Percentiles rank a stretch among this genome's conserved stretches.
phyloP scores from a whole-genome alignment of 2,888 invertebrate genomes.

The Stictocephala bisonia region DNA sequence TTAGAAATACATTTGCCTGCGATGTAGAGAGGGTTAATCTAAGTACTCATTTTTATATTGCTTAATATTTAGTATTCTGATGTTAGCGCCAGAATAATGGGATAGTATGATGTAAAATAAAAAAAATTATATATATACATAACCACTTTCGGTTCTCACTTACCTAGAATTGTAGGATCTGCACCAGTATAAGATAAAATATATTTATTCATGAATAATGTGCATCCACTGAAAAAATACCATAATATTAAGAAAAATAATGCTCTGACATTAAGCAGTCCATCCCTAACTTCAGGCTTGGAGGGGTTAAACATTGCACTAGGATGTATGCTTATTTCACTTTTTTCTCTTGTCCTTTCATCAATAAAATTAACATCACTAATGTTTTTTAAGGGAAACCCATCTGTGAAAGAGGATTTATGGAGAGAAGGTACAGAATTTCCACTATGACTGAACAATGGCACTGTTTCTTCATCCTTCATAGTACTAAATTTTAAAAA shows the following conservation, averaged over 20 bases:
- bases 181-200: constrained; percentile 78
- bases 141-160: too few relatives aligned
- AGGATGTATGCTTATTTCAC: constrained; percentile 51
- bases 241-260: constrained; percentile 73
- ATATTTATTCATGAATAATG: constrained; percentile 81
- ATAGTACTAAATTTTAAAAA: neutral
- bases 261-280: constrained; percentile 71
- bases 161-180: constrained; percentile 79
- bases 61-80: too few relatives aligned
- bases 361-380: constrained; percentile 41
- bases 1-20: too few relatives aligned
- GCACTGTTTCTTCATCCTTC: constrained; percentile 1
- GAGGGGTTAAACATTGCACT: constrained; percentile 28
- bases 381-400: constrained; percentile 62
- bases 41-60: too few relatives aligned
- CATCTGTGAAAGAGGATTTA: constrained; percentile 46
- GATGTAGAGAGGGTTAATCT: too few relatives aligned
- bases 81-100: too few relatives aligned
- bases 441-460: neutral
- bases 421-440: constrained; percentile 5
- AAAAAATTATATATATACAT: too few relatives aligned
- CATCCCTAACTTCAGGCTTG: constrained; percentile 64
- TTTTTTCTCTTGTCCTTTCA: constrained; percentile 53
- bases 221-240: constrained; percentile 83
- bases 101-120: too few relatives aligned